Percentiles rank a stretch among this genome's conserved stretches.
Conservation (phyloP, 2,797 vertebrate genomes). For the Poeciliopsis infans region DNA sequence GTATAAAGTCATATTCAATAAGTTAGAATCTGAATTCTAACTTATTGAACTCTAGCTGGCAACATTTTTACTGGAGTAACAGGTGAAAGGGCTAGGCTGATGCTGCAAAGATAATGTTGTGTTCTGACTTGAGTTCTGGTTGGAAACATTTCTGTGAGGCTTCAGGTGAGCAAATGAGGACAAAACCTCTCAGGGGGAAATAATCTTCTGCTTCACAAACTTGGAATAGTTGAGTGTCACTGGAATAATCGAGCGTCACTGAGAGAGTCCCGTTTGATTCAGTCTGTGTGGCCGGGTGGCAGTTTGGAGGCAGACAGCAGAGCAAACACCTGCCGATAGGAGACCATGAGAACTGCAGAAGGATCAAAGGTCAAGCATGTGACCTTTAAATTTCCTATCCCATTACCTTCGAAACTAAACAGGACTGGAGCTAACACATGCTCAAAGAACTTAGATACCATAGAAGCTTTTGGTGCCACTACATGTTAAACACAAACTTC, state of each 20-base stretch:
- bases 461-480: not conserved
- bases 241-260: not conserved
- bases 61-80: not conserved
- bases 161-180: too few species aligned
- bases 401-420: not conserved
- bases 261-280: not conserved
- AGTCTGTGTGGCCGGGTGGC: not conserved
- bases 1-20: too few species aligned
- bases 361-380: not conserved
- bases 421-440: not conserved
- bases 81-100: not conserved
- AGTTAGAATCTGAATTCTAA: too few species aligned
- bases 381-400: not conserved
- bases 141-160: not conserved
- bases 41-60: not conserved
- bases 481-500: not conserved
- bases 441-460: not conserved
- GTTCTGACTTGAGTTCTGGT: not conserved
- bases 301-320: not conserved
- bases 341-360: not conserved
- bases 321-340: not conserved
- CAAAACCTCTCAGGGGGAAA: too few species aligned
- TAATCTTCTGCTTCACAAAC: not conserved
- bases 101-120: not conserved
- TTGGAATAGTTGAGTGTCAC: not conserved